Evolutionary conservation across 2,888 invertebrate genomes (phyloP).

Genomic region (Drosophila macrospina): DNA sequence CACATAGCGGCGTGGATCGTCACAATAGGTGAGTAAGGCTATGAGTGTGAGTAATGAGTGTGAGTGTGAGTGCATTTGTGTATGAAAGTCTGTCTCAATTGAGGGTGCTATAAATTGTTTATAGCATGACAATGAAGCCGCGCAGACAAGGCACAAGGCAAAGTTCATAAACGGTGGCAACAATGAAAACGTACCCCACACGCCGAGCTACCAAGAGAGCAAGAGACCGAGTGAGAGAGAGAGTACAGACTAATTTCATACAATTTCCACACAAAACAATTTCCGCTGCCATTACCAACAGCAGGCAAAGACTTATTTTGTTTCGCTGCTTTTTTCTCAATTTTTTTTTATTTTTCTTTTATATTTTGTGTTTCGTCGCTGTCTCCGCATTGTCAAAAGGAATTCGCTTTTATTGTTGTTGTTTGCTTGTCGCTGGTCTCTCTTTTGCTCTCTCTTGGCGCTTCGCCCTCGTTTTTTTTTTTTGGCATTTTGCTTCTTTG

Average conservation of each 20-base stretch:
- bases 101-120: slow-evolving; percentile 47
- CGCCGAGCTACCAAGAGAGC: neutral
- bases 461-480: too few relatives aligned
- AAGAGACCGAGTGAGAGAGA: neutral
- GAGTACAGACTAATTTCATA: slow-evolving; percentile 54
- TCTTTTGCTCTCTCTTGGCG: too few relatives aligned
- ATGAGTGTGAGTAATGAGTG: slow-evolving; percentile 1
- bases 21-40: slow-evolving; percentile 83
- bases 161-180: slow-evolving; percentile 32
- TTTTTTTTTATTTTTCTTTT: slow-evolving; percentile 4
- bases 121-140: slow-evolving; percentile 52
- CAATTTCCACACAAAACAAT: slow-evolving; percentile 67
- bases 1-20: slow-evolving; percentile 84
- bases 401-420: slow-evolving; percentile 16
- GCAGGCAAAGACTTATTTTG: slow-evolving; percentile 7
- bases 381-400: slow-evolving; percentile 29
- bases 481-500: slow-evolving; percentile 11
- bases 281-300: slow-evolving; percentile 53
- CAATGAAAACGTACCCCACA: slow-evolving; percentile 26
- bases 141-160: slow-evolving; percentile 15
- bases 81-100: slow-evolving; percentile 6
- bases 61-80: slow-evolving; percentile 1
- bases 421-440: neutral
- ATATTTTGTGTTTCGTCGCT: neutral
- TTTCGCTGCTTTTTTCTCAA: neutral